Evolutionary conservation across 1,140 invertebrate genomes (phyloP).

Genomic region (Drosophila sucinea): DNA sequence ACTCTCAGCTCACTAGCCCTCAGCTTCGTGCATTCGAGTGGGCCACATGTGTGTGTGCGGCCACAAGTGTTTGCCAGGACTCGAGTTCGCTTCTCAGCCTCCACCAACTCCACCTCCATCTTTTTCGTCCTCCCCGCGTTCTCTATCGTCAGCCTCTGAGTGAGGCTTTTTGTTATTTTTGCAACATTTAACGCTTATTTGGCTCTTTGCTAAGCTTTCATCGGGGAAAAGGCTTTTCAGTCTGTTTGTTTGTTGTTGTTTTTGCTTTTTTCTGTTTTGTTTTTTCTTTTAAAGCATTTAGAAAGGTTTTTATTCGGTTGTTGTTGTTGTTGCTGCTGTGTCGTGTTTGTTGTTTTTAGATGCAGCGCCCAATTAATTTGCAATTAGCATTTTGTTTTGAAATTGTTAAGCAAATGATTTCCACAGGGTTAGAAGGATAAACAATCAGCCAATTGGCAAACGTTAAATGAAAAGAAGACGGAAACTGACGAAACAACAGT

Average conservation of each 20-base stretch:
- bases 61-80: conserved; percentile 70
- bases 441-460: neutral
- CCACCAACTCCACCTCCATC: neutral
- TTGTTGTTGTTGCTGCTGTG: conserved; percentile 10
- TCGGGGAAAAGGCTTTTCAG: conserved; percentile 44
- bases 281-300: conserved; percentile 58
- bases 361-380: conserved; percentile 79
- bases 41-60: conserved; percentile 45
- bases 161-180: conserved; percentile 70
- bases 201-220: conserved; percentile 73
- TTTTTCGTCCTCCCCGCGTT: neutral
- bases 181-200: conserved; percentile 81
- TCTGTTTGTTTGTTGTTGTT: conserved; percentile 57
- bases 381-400: conserved; percentile 71
- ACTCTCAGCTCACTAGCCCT: neutral
- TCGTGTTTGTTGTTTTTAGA: conserved; percentile 67
- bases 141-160: conserved; percentile 7
- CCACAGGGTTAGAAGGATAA: neutral
- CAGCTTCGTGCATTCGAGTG: no score
- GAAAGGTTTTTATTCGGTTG: conserved; percentile 40
- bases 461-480: neutral
- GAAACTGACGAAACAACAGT: no score
- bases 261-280: conserved; percentile 50
- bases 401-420: conserved; percentile 13
- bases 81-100: conserved; percentile 6